phyloP scores from a whole-genome alignment of 2,797 vertebrate species.

The Aplochiton taeniatus region DNA sequence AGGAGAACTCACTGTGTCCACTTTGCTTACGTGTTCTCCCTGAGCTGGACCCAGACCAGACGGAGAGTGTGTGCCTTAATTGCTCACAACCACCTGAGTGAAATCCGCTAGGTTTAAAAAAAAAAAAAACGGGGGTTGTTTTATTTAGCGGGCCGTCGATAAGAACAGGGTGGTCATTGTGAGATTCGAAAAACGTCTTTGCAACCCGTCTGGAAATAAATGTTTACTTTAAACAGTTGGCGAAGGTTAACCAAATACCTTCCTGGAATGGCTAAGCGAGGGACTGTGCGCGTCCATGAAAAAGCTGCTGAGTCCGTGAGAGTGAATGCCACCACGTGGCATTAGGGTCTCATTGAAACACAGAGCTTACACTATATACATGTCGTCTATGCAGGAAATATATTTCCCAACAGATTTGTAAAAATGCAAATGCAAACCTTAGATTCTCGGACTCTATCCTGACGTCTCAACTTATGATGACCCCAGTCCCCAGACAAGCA shows the following conservation, averaged over 20 bases:
- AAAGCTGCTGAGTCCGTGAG: constrained; percentile 23
- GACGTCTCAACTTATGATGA: too few relatives aligned
- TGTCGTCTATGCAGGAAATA: constrained; percentile 43
- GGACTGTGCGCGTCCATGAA: constrained; percentile 48
- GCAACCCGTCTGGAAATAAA: constrained; percentile 58
- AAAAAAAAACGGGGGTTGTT: constrained; percentile 37
- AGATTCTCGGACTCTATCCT: too few relatives aligned
- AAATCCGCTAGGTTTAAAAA: constrained; percentile 36
- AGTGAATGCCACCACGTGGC: constrained; percentile 46
- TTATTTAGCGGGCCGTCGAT: constrained; percentile 49
- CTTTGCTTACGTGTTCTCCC: constrained; percentile 33
- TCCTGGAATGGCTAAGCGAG: constrained; percentile 52
- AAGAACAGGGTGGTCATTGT: constrained; percentile 63
- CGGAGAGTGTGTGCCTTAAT: constrained; percentile 22
- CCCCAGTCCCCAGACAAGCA: too few relatives aligned
- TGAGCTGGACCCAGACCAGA: constrained; percentile 23
- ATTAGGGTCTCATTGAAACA: constrained; percentile 19
- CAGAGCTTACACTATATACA: constrained; percentile 57
- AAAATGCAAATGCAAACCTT: background rate
- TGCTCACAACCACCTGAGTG: constrained; percentile 33
- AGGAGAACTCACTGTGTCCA: constrained; percentile 15
- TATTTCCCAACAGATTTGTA: background rate
- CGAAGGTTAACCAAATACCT: constrained; percentile 68
- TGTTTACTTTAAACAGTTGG: constrained; percentile 68
- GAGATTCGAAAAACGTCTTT: constrained; percentile 45